Evolutionary conservation across 1,140 invertebrate species (phyloP).

Genomic region (Drosophila sp.): DNA sequence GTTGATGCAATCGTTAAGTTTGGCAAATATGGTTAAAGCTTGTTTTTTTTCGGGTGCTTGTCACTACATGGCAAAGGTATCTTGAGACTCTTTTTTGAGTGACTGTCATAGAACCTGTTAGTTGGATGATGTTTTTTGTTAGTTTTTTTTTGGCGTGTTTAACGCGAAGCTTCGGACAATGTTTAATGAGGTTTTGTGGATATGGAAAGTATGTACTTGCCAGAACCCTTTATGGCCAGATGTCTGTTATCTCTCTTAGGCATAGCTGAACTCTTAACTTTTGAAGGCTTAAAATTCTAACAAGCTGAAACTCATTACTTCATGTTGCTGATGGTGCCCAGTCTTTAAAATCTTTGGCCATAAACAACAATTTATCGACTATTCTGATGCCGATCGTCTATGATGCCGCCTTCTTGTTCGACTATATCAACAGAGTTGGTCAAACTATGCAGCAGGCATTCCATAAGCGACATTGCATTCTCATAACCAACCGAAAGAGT

Average conservation of each 20-base stretch:
- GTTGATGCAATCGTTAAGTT: conserved; percentile 79
- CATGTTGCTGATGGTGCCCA: conserved; percentile 40
- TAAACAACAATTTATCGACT: conserved; percentile 47
- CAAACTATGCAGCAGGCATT: conserved; percentile 63
- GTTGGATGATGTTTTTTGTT: neutral
- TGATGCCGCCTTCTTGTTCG: conserved; percentile 8
- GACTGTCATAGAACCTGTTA: conserved; percentile 14
- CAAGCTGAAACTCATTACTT: conserved; percentile 63
- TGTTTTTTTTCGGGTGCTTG: conserved; percentile 45
- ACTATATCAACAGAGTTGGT: conserved; percentile 59
- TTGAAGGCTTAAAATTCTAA: conserved; percentile 62
- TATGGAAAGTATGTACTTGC: neutral
- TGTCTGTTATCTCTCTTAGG: conserved; percentile 18
- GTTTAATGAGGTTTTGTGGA: conserved; percentile 8
- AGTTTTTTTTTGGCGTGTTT: neutral
- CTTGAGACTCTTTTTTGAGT: conserved; percentile 15
- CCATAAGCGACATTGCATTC: conserved; percentile 75
- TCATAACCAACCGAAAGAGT: conserved; percentile 56
- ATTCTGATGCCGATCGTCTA: conserved; percentile 16
- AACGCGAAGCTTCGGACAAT: neutral
- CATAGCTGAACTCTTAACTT: conserved; percentile 46
- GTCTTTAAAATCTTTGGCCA: conserved; percentile 42
- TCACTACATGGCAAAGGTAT: conserved; percentile 24
- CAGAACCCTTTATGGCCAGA: neutral
- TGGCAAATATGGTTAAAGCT: conserved; percentile 76